phyloP scores from a whole-genome alignment of 2,797 vertebrate genomes.

The Gastrophryne carolinensis region DNA sequence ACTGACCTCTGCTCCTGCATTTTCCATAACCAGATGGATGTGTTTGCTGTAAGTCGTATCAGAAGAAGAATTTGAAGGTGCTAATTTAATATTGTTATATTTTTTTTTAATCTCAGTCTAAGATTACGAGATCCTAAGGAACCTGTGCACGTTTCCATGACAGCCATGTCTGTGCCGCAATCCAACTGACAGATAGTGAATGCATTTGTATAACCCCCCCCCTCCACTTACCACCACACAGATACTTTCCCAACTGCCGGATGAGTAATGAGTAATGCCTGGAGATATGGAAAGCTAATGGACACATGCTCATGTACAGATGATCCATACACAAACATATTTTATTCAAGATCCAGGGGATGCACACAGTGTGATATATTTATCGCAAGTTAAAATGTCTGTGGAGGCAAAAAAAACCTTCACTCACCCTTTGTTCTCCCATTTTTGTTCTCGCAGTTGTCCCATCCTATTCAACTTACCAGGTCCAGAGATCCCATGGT shows the following conservation, averaged over 20 bases:
- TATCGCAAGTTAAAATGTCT: no score
- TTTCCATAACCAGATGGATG: not conserved
- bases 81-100: constrained; percentile 30
- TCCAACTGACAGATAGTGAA: constrained; percentile 26
- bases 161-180: constrained; percentile 25
- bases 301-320: not conserved
- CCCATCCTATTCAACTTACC: no score
- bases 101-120: not conserved
- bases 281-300: not conserved
- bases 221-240: no score
- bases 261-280: constrained; percentile 18
- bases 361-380: no score
- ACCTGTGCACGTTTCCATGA: constrained; percentile 28
- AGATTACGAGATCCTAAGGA: constrained; percentile 25
- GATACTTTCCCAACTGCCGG: no score
- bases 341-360: no score
- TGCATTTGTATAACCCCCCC: constrained; percentile 22
- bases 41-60: constrained; percentile 17
- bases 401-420: no score
- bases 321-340: not conserved
- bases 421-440: no score
- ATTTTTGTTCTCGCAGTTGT: no score
- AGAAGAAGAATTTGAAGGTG: constrained; percentile 24
- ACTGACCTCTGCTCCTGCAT: not conserved
- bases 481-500: no score